phyloP scores from a whole-genome alignment of 2,888 invertebrate species.

The Drosophila acutilabella region DNA sequence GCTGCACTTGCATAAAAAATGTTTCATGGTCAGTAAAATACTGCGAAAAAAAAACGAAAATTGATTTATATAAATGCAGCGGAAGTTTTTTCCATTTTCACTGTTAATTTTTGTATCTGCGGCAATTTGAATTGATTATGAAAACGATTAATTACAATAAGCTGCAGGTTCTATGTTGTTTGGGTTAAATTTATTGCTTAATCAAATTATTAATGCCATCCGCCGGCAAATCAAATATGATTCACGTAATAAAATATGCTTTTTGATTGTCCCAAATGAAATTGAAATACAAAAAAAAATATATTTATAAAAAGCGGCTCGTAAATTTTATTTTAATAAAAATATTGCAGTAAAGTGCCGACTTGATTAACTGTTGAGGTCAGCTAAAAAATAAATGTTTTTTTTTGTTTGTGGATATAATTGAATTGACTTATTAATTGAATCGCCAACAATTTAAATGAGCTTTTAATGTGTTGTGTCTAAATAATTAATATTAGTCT shows the following conservation, averaged over 20 bases:
- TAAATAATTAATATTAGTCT: constrained; percentile 11
- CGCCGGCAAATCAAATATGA: constrained; percentile 29
- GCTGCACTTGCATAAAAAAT: constrained; percentile 66
- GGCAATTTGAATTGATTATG: constrained; percentile 54
- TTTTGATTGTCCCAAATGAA: constrained; percentile 22
- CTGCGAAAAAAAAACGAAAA: constrained; percentile 9
- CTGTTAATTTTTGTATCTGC: constrained; percentile 21
- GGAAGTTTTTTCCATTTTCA: constrained; percentile 13
- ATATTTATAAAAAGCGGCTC: constrained; percentile 7
- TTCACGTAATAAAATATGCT: constrained; percentile 26
- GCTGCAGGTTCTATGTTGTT: background rate
- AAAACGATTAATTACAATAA: constrained; percentile 56
- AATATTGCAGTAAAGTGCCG: constrained; percentile 28
- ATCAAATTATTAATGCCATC: constrained; percentile 72
- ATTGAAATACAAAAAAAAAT: background rate
- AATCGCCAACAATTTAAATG: constrained; percentile 16
- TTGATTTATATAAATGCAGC: constrained; percentile 44
- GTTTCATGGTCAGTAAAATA: constrained; percentile 18
- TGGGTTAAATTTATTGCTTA: constrained; percentile 19
- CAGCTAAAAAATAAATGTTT: constrained; percentile 22
- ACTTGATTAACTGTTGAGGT: constrained; percentile 54
- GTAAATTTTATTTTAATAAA: constrained; percentile 52
- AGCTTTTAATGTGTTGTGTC: constrained; percentile 12
- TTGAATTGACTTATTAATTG: constrained; percentile 35
- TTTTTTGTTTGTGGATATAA: constrained; percentile 4